Conservation (phyloP, 2,797 vertebrate species). For the Cygnus olor region DNA sequence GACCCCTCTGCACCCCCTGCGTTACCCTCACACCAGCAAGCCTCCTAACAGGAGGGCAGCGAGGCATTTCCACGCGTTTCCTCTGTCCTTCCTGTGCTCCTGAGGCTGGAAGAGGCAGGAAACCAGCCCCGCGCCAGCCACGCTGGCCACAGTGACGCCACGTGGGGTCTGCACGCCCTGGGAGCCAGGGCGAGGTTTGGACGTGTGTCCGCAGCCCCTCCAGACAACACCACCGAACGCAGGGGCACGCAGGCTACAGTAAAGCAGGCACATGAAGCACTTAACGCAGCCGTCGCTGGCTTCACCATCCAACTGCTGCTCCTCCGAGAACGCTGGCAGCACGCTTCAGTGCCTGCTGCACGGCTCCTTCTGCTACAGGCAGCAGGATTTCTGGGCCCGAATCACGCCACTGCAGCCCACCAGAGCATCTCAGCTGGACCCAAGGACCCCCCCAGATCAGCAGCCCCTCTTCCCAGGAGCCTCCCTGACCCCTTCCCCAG, state of each 20-base stretch:
- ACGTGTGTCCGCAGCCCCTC: not conserved
- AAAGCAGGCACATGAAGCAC: not conserved
- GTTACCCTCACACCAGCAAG: not conserved
- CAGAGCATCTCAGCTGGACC: not conserved
- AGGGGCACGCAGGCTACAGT: not conserved
- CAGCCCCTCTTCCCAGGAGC: not conserved
- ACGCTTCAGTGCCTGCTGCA: not conserved
- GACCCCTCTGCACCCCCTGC: not conserved
- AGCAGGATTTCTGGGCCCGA: not conserved
- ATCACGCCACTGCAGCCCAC: not conserved
- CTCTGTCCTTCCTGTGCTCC: not conserved
- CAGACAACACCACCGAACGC: fast-evolving
- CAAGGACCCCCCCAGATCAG: not conserved
- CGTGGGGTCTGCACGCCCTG: fast-evolving
- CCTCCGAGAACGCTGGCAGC: not conserved
- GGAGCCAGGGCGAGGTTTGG: not conserved
- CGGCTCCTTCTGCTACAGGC: not conserved
- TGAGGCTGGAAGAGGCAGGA: fast-evolving
- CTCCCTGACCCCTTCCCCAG: not conserved
- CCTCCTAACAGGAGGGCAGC: not conserved
- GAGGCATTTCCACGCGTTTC: not conserved
- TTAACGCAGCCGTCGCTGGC: fast-evolving
- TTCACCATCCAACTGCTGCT: not conserved
- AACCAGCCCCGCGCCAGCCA: not conserved
- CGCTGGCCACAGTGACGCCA: not conserved